phyloP scores from a whole-genome alignment of 2,113 vertebrate species.

The Poicephalus meyeri region DNA sequence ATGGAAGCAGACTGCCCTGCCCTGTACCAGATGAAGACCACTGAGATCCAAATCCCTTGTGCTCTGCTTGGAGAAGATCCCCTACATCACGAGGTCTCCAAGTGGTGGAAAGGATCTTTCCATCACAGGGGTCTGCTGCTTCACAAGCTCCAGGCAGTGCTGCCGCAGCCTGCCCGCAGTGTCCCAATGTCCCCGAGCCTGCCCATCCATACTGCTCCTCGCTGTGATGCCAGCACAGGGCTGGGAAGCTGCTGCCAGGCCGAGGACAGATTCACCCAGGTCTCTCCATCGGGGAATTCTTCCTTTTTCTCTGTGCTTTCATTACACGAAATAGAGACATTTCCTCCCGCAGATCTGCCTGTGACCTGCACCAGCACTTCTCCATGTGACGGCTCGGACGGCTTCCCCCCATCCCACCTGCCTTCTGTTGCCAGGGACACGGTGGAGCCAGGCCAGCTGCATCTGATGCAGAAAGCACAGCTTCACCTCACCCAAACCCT shows the following conservation, averaged over 20 bases:
- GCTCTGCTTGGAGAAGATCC: neutral
- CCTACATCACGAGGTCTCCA: rapidly evolving
- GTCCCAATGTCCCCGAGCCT: rapidly evolving
- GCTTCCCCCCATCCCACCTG: neutral
- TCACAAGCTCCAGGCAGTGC: neutral
- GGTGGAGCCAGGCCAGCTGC: neutral
- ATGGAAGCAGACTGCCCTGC: neutral
- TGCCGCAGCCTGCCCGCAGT: neutral
- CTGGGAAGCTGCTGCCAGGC: neutral
- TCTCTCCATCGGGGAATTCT: neutral
- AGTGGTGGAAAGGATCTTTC: neutral
- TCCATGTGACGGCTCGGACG: rapidly evolving
- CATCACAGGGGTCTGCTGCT: neutral
- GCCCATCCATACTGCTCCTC: rapidly evolving
- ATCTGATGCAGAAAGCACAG: neutral
- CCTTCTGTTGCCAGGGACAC: neutral
- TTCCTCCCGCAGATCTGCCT: neutral
- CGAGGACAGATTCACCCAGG: neutral
- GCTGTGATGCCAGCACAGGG: rapidly evolving
- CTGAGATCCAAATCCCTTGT: neutral
- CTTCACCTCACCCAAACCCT: neutral
- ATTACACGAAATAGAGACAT: neutral
- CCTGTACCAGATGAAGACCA: rapidly evolving
- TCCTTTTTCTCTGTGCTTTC: neutral
- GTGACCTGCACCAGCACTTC: neutral